phyloP scores from a whole-genome alignment of 2,888 invertebrate species.

The Melinaea menophilus region DNA sequence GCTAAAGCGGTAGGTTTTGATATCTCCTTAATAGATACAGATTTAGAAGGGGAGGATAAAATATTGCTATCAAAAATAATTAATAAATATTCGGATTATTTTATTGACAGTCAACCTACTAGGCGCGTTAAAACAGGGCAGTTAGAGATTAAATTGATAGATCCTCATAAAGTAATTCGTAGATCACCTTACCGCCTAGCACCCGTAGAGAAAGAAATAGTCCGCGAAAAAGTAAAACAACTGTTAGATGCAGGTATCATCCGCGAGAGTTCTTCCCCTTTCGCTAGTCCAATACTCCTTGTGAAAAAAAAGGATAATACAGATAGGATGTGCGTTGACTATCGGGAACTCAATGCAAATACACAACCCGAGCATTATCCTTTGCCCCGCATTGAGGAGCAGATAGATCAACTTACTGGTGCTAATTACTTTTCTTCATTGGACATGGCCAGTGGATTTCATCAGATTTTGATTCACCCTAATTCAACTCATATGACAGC shows the following conservation, averaged over 20 bases:
- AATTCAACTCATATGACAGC: conserved; percentile 29
- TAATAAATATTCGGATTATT: conserved; percentile 10
- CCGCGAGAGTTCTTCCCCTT: not conserved
- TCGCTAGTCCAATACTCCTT: too few species aligned
- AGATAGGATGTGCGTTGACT: not conserved
- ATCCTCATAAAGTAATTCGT: conserved; percentile 10
- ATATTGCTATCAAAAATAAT: not conserved
- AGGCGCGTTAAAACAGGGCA: conserved; percentile 28
- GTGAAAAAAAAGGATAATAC: too few species aligned
- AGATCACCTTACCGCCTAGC: conserved; percentile 30
- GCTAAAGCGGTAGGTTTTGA: conserved; percentile 3
- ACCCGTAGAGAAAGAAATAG: conserved; percentile 31
- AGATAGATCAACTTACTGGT: not conserved
- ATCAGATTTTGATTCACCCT: conserved; percentile 33
- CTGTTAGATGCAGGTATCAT: too few species aligned
- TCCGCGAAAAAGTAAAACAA: not conserved
- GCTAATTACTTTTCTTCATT: conserved; percentile 9
- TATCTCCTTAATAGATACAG: conserved; percentile 26
- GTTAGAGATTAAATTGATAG: conserved; percentile 20
- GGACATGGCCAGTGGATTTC: conserved; percentile 20
- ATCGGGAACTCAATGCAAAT: not conserved
- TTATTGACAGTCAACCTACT: conserved; percentile 28
- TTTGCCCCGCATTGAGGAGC: not conserved
- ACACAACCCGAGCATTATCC: not conserved
- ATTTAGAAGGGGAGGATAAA: conserved; percentile 2